Evolutionary conservation across 2,113 vertebrate species (phyloP).

Genomic region (Nettapus auritus): DNA sequence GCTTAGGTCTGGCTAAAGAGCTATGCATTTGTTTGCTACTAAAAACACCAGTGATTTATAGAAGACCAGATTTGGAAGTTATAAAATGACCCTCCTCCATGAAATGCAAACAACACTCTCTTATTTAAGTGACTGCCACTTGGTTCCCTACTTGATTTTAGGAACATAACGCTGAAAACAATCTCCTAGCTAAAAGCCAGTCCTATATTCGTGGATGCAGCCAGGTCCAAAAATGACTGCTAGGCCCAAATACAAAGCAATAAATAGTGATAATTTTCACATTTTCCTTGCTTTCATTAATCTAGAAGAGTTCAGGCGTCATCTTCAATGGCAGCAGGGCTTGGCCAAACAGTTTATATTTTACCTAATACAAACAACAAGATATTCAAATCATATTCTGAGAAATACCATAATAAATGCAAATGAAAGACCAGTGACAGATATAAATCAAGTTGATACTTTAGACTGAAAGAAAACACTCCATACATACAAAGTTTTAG

Average conservation of each 20-base stretch:
- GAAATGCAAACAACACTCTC: not conserved
- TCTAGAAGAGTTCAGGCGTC: not conserved
- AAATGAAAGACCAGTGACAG: rapidly evolving
- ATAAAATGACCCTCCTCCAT: not conserved
- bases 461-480: not conserved
- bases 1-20: conserved; percentile 3
- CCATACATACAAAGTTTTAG: not conserved
- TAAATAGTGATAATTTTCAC: not conserved
- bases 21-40: not conserved
- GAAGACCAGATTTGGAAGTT: not conserved
- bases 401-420: not conserved
- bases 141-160: not conserved
- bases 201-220: not conserved
- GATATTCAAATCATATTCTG: not conserved
- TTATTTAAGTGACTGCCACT: not conserved
- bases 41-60: not conserved
- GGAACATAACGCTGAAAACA: not conserved
- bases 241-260: not conserved
- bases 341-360: not conserved
- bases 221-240: not conserved
- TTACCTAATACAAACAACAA: not conserved
- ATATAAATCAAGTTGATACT: not conserved
- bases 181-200: not conserved
- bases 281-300: not conserved
- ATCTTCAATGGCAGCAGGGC: not conserved